Conservation (phyloP, 2,113 vertebrate species). For the Struthio camelus region DNA sequence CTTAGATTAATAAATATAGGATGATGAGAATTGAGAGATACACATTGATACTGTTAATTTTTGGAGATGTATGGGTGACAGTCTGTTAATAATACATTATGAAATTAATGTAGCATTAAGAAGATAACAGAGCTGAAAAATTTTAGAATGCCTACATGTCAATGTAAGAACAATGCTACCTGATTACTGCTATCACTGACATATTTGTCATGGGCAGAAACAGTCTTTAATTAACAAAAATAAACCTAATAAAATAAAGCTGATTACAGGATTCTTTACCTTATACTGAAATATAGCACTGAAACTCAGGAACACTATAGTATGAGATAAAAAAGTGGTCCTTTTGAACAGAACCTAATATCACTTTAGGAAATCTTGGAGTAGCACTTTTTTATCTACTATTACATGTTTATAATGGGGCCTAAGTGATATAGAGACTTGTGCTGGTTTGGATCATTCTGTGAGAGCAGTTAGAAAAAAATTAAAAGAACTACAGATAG, state of each 20-base stretch:
- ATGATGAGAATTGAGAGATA: not conserved
- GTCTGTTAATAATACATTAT: not conserved
- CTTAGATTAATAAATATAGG: not conserved
- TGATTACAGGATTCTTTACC: not conserved
- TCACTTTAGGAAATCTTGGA: too few species aligned
- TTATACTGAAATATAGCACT: not conserved
- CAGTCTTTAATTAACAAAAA: not conserved
- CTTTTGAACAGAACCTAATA: too few species aligned
- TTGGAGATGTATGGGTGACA: not conserved
- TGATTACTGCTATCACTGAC: not conserved
- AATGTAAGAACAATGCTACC: not conserved
- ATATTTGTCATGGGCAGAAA: not conserved
- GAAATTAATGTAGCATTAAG: not conserved
- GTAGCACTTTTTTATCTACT: not conserved
- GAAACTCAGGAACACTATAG: not conserved
- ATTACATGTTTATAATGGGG: not conserved
- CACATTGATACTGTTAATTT: not conserved
- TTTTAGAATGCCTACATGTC: not conserved
- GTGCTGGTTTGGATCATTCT: not conserved
- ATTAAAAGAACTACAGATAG: not conserved
- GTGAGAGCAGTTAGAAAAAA: not conserved
- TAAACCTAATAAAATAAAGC: not conserved
- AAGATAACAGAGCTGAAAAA: not conserved
- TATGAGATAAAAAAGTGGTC: not conserved
- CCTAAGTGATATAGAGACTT: not conserved